Evolutionary conservation across 2,888 invertebrate species (phyloP).

Genomic region (Drosophila niveifrons): DNA sequence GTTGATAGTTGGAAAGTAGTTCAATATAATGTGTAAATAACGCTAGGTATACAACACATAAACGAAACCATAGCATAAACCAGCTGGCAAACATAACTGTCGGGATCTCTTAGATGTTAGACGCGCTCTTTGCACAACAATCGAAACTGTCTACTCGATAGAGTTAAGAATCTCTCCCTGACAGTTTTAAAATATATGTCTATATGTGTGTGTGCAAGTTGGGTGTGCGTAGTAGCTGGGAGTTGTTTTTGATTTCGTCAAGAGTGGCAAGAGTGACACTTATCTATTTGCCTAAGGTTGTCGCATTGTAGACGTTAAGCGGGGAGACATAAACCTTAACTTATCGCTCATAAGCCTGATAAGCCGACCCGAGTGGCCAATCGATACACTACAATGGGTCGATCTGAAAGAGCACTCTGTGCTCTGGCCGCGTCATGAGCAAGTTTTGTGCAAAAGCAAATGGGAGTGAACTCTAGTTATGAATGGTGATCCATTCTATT

Average conservation of each 20-base stretch:
- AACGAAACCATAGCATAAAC: constrained; percentile 23
- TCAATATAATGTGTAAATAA: constrained; percentile 69
- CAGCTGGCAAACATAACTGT: constrained; percentile 36
- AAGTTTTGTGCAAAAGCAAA: constrained; percentile 15
- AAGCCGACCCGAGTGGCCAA: constrained; percentile 63
- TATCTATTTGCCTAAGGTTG: constrained; percentile 64
- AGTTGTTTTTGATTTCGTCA: constrained; percentile 33
- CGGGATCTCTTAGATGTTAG: constrained; percentile 64
- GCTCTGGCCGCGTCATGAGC: neutral
- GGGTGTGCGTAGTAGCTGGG: constrained; percentile 35
- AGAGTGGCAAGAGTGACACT: constrained; percentile 66
- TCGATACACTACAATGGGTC: constrained; percentile 44
- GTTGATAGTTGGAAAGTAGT: constrained; percentile 61
- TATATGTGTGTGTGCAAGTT: constrained; percentile 1
- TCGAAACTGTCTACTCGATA: constrained; percentile 53
- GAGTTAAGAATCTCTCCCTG: constrained; percentile 35
- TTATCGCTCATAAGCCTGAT: constrained; percentile 71
- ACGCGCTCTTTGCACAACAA: constrained; percentile 62
- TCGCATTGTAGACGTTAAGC: constrained; percentile 7
- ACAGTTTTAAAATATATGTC: no score
- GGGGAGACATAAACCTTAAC: constrained; percentile 53
- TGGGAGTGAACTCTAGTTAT: neutral
- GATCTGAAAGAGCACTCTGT: constrained; percentile 8
- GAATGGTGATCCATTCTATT: constrained; percentile 1
- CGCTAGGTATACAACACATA: constrained; percentile 28